These are phyloP conservation scores for Psilopsiagon aurifrons DNA, from an alignment of 2,113 vertebrate species.

Conservation along the genomic window DNA sequence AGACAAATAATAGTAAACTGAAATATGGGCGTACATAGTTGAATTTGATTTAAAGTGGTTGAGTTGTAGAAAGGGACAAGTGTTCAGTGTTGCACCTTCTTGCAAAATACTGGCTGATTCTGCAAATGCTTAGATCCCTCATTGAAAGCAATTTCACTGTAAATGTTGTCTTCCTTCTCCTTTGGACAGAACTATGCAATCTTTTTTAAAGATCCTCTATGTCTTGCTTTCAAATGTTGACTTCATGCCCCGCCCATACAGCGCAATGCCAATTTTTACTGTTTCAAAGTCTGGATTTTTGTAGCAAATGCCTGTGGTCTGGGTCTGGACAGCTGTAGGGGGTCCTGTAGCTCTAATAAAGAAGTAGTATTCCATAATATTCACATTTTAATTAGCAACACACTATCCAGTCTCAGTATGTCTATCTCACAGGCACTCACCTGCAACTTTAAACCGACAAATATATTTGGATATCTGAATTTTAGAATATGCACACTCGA, in stretches of 20 bases:
- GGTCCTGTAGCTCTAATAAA: not conserved
- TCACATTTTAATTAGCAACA: not conserved
- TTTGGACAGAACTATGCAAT: not conserved
- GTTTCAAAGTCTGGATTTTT: not conserved
- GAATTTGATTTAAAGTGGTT: not conserved
- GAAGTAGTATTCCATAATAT: not conserved
- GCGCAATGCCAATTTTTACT: not conserved
- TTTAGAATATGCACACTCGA: not conserved
- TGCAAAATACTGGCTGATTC: not conserved
- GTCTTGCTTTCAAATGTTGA: not conserved
- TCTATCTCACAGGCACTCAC: not conserved
- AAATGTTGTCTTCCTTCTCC: not conserved
- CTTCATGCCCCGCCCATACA: not conserved
- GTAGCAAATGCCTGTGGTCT: not conserved
- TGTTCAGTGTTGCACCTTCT: not conserved
- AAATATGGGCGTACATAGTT: not conserved
- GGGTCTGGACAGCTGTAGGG: not conserved
- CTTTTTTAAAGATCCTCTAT: not conserved
- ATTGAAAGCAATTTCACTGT: not conserved
- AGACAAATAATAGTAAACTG: not conserved
- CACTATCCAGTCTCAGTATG: accelerated
- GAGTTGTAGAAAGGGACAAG: not conserved
- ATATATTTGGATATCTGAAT: not conserved
- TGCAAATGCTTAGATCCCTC: not conserved
- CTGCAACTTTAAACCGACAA: not conserved